Base-by-base conservation (phyloP, 2,797 vertebrate genomes). In the Ciconia nigra region DNA sequence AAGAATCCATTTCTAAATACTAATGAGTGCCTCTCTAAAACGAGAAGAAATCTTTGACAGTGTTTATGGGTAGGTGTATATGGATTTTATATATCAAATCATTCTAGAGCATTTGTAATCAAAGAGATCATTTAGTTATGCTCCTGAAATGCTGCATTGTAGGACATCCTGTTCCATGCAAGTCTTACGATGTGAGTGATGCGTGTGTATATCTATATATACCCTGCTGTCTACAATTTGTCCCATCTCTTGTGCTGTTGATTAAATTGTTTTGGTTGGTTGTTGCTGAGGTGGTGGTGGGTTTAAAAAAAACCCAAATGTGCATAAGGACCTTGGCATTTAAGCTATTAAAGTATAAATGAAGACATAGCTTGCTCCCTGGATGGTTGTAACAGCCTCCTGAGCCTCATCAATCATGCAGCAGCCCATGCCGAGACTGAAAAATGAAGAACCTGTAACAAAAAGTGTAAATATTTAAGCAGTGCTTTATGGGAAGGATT, bases 21-120 rank as follows among this genome's bases (percentile, higher is more conserved):
- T 96, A 95, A 94, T 93, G 93, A 96, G 89, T 29, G n/a, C 13
- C 28, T 94, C 62, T 87, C 51, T 63, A 16, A 85, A 77, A 63
- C 2, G 6, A 52, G 89, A 24, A 55, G 51, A 51, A 51, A 57
- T 59, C 26, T 72, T 63, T 42, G 52, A 15, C 83, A 31, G 22
- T 15, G 24, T 42, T 3, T 15, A 5, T 29, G 20, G 5, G 17
- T 17, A 18, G 11, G 7, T 52, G 31, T 4, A 4, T 42, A 41
- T 26, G 24, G 14, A 76, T 42, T 78, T 89, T 77, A 28, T 44
- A 22, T 11, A 20, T 28, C 5, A 39, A 72, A 58, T 44, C 8
- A 52, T 44, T 26, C 8, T n/a, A 59, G 39, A 46, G 21, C 2
- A 5, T 54, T 87, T 89, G 28, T 74, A 96, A 95, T 74, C 88